A percentile compares a stretch with the other conserved stretches of the same genome.
Conservation (phyloP, 1,140 invertebrate genomes). For the Drosophila ogumai region DNA sequence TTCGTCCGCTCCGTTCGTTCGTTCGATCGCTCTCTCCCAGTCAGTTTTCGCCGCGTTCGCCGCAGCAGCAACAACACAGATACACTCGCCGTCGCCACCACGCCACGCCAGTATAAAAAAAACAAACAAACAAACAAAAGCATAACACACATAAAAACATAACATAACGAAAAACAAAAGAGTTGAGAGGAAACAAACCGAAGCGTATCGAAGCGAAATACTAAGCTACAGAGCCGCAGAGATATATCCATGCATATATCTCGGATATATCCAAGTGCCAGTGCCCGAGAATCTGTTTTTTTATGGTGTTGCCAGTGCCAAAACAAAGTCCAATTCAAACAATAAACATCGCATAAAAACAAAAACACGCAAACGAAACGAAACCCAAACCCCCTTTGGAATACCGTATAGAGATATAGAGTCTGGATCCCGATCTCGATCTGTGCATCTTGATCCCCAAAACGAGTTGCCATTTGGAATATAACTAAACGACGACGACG, state of each 20-base stretch:
- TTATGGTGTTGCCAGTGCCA: conserved; percentile 52
- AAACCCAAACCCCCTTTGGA: conserved; percentile 9
- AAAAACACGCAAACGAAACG: not conserved
- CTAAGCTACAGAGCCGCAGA: conserved; percentile 20
- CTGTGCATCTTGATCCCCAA: conserved; percentile 10
- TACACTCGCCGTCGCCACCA: conserved; percentile 30
- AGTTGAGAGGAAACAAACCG: conserved; percentile 14
- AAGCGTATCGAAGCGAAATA: conserved; percentile 5
- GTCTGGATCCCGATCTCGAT: conserved; percentile 16
- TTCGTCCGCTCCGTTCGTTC: conserved; percentile 23
- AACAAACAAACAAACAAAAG: conserved; percentile 22
- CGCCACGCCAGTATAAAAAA: conserved; percentile 20
- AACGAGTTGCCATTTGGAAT: conserved; percentile 40
- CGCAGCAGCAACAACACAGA: conserved; percentile 32
- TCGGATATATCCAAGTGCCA: conserved; percentile 42
- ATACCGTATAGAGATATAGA: conserved; percentile 14
- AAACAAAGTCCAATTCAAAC: conserved; percentile 25
- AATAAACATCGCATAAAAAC: conserved; percentile 34
- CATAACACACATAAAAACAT: conserved; percentile 11
- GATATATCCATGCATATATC: conserved; percentile 23
- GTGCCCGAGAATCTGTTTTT: conserved; percentile 52
- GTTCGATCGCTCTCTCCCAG: conserved; percentile 29
- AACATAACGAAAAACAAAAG: conserved; percentile 19
- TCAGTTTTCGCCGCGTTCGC: conserved; percentile 35
- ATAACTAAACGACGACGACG: conserved; percentile 11